Evolutionary conservation across 2,888 invertebrate species (phyloP).

Genomic region (Heterodera filipjevi): DNA sequence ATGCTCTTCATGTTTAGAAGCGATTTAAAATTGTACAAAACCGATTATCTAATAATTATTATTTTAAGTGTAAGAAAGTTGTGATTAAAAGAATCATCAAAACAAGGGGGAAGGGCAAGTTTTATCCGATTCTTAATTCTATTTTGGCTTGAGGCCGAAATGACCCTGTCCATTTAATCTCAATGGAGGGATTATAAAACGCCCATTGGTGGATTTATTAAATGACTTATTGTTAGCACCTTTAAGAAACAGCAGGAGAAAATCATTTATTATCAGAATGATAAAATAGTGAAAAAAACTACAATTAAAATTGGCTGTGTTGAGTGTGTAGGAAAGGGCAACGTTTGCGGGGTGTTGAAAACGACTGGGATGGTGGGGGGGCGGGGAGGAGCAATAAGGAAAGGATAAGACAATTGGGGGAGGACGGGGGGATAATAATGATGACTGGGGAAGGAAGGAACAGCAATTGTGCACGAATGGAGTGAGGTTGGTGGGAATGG

Average conservation of each 20-base stretch:
- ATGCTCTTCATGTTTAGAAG: no score
- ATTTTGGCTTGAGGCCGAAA: no score
- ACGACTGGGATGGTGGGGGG: not conserved
- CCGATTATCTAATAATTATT: no score
- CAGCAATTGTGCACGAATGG: constrained; percentile 5
- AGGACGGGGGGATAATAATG: not conserved
- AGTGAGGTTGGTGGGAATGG: not conserved
- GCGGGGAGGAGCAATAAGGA: not conserved
- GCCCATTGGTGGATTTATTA: no score
- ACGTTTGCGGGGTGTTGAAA: not conserved
- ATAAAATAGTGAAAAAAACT: not conserved
- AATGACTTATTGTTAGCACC: not conserved
- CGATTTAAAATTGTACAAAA: no score
- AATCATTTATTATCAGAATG: not conserved
- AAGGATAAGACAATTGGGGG: not conserved
- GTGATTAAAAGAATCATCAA: no score
- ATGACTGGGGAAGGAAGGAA: not conserved
- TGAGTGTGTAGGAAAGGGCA: not conserved
- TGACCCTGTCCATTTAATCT: no score
- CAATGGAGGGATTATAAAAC: no score
- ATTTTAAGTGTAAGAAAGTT: no score
- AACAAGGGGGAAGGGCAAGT: no score
- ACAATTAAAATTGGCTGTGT: not conserved
- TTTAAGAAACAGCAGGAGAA: not conserved
- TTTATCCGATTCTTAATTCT: no score